A percentile compares a stretch with the other conserved stretches of the same genome.
phyloP scores from a whole-genome alignment of 1,140 invertebrate species.

The Procambarus virginalis region DNA sequence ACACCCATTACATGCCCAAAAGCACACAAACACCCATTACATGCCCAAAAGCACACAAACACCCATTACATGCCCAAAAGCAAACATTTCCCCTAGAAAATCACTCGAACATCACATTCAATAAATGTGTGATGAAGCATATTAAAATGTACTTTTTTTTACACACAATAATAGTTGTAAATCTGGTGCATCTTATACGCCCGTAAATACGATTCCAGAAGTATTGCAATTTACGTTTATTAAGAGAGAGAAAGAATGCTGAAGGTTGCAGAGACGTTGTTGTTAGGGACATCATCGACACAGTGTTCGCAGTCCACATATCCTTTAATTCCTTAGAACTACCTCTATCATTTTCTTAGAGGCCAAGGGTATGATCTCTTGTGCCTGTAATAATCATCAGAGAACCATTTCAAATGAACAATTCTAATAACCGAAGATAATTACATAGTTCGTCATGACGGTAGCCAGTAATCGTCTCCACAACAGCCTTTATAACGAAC shows the following conservation, averaged over 20 bases:
- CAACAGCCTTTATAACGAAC: constrained; percentile 2
- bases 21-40: no score
- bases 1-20: no score
- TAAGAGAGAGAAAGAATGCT: neutral
- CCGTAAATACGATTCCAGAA: no score
- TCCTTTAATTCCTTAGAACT: constrained; percentile 43
- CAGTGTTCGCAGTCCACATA: neutral
- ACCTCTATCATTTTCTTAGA: constrained; percentile 23
- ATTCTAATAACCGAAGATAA: constrained; percentile 51
- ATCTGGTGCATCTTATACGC: no score
- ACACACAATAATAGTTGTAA: no score
- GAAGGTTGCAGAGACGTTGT: neutral
- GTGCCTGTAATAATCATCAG: constrained; percentile 6
- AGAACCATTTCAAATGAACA: constrained; percentile 14
- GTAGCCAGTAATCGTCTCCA: neutral
- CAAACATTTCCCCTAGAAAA: no score
- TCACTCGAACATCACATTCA: no score
- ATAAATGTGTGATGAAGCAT: no score
- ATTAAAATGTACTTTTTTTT: no score
- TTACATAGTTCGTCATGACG: constrained; percentile 27
- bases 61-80: no score
- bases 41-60: no score
- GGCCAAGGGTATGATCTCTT: constrained; percentile 35
- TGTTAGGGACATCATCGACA: neutral
- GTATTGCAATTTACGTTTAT: no score